A percentile compares a stretch with the other conserved stretches of the same genome.
Conservation (phyloP, 2,797 vertebrate genomes). For the Tragelaphus eurycerus region DNA sequence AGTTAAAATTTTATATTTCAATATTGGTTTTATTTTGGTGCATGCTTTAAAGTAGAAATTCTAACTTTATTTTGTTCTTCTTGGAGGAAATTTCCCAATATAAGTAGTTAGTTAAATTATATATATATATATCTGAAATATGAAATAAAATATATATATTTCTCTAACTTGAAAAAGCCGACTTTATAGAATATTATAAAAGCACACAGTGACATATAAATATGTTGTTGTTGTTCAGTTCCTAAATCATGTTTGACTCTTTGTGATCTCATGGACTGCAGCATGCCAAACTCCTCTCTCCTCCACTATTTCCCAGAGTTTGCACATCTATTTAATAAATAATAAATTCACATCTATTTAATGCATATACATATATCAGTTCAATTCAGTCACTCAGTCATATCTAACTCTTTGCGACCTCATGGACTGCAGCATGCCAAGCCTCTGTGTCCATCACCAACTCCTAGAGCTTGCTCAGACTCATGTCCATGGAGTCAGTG, state of each 20-base stretch:
- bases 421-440: background rate
- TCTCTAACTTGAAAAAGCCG: background rate
- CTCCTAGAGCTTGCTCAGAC: background rate
- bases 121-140: background rate
- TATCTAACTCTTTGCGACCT: background rate
- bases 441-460: background rate
- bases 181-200: background rate
- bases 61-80: background rate
- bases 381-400: background rate
- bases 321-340: background rate
- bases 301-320: background rate
- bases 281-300: background rate
- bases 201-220: background rate
- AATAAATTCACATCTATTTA: background rate
- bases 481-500: background rate
- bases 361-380: background rate
- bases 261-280: background rate
- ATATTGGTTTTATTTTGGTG: background rate
- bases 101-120: background rate
- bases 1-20: conserved; percentile 1
- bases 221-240: background rate
- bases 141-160: background rate
- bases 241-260: background rate
- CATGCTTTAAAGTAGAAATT: background rate
- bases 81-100: background rate